Base-by-base conservation (phyloP, 2,113 vertebrate genomes). In the Origma solitaria region DNA sequence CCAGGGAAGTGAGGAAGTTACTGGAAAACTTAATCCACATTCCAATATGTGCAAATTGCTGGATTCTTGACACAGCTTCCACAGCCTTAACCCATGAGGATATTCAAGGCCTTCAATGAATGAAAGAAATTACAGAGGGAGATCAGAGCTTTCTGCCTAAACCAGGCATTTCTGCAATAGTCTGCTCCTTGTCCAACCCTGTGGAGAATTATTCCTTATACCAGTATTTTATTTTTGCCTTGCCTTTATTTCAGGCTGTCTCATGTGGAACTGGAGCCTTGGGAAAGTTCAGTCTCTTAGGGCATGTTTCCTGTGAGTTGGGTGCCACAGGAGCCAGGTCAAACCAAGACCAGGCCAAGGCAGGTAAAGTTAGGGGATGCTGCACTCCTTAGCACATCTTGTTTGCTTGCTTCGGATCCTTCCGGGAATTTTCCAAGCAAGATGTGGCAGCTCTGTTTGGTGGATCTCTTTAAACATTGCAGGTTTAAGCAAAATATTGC, bases 311-410 rank as follows among this genome's bases (percentile, higher is more conserved):
- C 45, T 78, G 21, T 51, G 72, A 24, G 64, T 10, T 13, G 79
- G 33, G 56, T 82, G 42, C 30, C 24, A 14, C 18, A 44, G 35
- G 40, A 90, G 8, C 3, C 23, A 50, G 44, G 47, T 62, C 58
- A 77, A 45, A 47, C 33, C 37, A 68, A 79, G 38, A 60, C 57
- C 44, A 38, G 16, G 24, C 53, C 7, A 6, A 64, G 60, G 44
- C 35, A 57, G n/a, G 8, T 53, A 2, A 57, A 27, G 35, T 44
- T 68, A 18, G 0, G 0, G 53, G 21, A 9, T 58, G 10, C 56
- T 89, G 72, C 35, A 44, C 56, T 35, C 4, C 33, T 75, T 35
- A 37, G 7, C 1, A 0, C 11, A 5, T 53, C 40, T 65, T 72
- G 22, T 61, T 83, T 45, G 8, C 33, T 89, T 75, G 15, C 35